A percentile compares a stretch with the other conserved stretches of the same genome.
phyloP scores from a whole-genome alignment of 2,113 vertebrate genomes.

The Sphaerodactylus townsendi region DNA sequence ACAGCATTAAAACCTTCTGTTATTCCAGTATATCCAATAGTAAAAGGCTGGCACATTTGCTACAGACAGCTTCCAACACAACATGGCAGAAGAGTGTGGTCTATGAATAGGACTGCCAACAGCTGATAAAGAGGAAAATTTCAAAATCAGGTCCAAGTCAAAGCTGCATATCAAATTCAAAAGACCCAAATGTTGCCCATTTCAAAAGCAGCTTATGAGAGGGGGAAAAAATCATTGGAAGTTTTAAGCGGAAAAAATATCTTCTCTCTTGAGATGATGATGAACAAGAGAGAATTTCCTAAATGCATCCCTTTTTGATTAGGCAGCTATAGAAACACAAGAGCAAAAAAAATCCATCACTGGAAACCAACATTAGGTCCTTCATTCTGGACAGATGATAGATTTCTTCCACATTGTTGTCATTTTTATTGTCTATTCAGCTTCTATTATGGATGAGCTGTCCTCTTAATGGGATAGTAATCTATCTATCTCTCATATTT shows the following conservation, averaged over 20 bases:
- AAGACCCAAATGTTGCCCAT: background rate
- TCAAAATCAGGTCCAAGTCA: slow-evolving; percentile 14
- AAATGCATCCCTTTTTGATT: background rate
- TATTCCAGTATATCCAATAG: slow-evolving; percentile 36
- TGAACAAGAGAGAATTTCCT: background rate
- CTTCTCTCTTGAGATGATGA: background rate
- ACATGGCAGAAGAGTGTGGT: background rate
- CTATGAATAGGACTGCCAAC: background rate
- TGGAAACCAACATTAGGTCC: background rate
- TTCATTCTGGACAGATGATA: accelerated
- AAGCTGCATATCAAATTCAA: background rate
- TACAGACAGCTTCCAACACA: background rate
- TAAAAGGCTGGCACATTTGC: background rate
- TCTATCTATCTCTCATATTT: background rate
- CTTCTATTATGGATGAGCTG: background rate
- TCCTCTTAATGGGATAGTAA: slow-evolving; percentile 1
- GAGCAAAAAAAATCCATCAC: slow-evolving; percentile 39
- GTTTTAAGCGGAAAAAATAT: background rate
- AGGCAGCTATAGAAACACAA: slow-evolving; percentile 46
- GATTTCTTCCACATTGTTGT: background rate
- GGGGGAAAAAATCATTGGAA: background rate
- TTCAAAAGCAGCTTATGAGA: background rate
- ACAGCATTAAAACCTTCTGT: slow-evolving; percentile 42
- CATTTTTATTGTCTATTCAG: slow-evolving; percentile 6
- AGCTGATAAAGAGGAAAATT: slow-evolving; percentile 13